phyloP scores from a whole-genome alignment of 2,797 vertebrate genomes.

The Manis crassicaudata region DNA sequence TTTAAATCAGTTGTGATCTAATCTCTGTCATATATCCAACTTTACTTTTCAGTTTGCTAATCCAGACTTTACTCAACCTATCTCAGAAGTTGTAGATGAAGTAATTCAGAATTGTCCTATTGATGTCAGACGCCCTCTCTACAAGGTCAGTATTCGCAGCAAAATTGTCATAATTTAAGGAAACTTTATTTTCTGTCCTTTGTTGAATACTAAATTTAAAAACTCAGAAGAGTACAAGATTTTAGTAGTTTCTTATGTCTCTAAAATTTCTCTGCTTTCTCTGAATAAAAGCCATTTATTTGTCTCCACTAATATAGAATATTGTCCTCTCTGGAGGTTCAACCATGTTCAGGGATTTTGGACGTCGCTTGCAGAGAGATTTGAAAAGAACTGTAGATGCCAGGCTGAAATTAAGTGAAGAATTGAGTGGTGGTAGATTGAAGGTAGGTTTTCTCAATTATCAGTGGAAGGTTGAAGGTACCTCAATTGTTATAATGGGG shows the following conservation, averaged over 20 bases:
- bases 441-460: conserved; percentile 88
- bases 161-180: conserved; percentile 17
- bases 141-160: conserved; percentile 91
- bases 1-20: conserved; percentile 23
- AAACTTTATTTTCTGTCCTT: background rate
- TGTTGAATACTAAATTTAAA: conserved; percentile 51
- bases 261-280: conserved; percentile 19
- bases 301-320: conserved; percentile 88
- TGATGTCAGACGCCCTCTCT: conserved; percentile 96
- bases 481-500: background rate
- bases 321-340: conserved; percentile 98
- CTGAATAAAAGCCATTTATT: conserved; percentile 42
- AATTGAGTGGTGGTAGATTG: conserved; percentile 96
- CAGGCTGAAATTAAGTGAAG: conserved; percentile 96
- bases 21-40: background rate
- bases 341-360: conserved; percentile 99
- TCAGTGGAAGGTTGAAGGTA: background rate
- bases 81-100: conserved; percentile 99
- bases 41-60: conserved; percentile 94
- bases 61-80: conserved; percentile 98
- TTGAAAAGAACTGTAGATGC: conserved; percentile 98
- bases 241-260: background rate
- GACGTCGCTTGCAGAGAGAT: conserved; percentile 97
- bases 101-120: conserved; percentile 99
- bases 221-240: background rate